phyloP scores from a whole-genome alignment of 2,888 invertebrate species.

The Agrenia bidenticulata region DNA sequence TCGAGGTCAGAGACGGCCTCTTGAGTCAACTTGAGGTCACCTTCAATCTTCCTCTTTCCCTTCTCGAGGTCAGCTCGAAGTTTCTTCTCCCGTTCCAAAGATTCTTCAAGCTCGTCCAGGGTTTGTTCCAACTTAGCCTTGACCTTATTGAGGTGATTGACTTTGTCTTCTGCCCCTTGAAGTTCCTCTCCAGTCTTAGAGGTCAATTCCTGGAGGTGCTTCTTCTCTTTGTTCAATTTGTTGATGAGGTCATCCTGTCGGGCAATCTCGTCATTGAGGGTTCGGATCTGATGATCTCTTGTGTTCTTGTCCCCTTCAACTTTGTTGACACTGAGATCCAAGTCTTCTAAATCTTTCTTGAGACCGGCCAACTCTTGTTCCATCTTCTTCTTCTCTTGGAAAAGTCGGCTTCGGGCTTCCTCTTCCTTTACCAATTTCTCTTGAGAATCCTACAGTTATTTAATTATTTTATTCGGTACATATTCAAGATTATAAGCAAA shows the following conservation, averaged over 20 bases:
- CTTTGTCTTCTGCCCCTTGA: constrained; percentile 97
- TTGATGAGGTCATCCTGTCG: constrained; percentile 99
- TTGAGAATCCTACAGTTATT: constrained; percentile 96
- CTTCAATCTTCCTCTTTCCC: constrained; percentile 97
- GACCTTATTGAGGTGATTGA: constrained; percentile 99
- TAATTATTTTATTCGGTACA: no score
- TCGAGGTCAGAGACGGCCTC: constrained; percentile 96
- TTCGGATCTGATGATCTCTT: constrained; percentile 97
- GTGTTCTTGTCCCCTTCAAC: constrained; percentile 95
- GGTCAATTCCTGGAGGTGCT: constrained; percentile 89
- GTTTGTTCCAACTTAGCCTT: constrained; percentile 99
- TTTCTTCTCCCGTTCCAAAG: constrained; percentile 99
- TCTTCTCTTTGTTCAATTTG: constrained; percentile 99
- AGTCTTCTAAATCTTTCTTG: constrained; percentile 96
- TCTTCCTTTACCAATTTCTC: constrained; percentile 96
- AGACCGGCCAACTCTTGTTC: constrained; percentile 90
- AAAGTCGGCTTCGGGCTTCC: constrained; percentile 90
- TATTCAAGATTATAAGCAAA: no score
- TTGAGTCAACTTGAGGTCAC: constrained; percentile 97
- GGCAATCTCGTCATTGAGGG: constrained; percentile 98
- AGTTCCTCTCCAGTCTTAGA: constrained; percentile 92
- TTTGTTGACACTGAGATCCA: constrained; percentile 91
- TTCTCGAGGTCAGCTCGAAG: constrained; percentile 96
- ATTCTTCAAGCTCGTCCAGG: constrained; percentile 97
- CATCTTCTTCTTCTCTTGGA: constrained; percentile 94